phyloP scores from a whole-genome alignment of 2,888 invertebrate species.

The Harpalus rubripes region DNA sequence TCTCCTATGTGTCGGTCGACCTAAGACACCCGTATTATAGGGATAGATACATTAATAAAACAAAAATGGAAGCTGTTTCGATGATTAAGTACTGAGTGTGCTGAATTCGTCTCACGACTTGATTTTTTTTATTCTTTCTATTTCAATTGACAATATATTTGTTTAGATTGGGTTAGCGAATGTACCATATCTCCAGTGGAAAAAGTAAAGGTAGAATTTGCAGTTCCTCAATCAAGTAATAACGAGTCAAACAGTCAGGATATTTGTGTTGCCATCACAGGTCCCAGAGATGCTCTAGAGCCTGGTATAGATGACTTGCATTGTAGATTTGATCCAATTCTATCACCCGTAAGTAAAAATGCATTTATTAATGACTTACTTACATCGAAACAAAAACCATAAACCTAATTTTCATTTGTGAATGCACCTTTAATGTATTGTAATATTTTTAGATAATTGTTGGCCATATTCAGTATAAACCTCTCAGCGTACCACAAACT shows the following conservation, averaged over 20 bases:
- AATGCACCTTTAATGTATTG: too few relatives aligned
- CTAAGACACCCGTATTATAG: too few relatives aligned
- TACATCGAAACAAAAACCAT: too few relatives aligned
- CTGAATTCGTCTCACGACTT: too few relatives aligned
- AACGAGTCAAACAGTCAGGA: slow-evolving; percentile 4
- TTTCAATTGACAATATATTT: slow-evolving; percentile 17
- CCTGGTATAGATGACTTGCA: slow-evolving; percentile 22
- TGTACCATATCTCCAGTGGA: slow-evolving; percentile 38
- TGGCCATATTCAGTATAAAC: slow-evolving; percentile 12
- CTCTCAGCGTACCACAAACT: slow-evolving; percentile 4
- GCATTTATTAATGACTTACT: too few relatives aligned
- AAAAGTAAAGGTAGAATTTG: slow-evolving; percentile 46
- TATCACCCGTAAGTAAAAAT: slow-evolving; percentile 19
- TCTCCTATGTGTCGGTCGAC: too few relatives aligned
- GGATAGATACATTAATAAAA: too few relatives aligned
- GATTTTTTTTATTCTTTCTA: too few relatives aligned
- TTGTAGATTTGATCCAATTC: slow-evolving; percentile 2
- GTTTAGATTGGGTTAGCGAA: slow-evolving; percentile 61
- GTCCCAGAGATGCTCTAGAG: slow-evolving; percentile 27
- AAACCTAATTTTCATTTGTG: too few relatives aligned
- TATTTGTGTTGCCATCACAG: slow-evolving; percentile 55
- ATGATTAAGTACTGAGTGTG: too few relatives aligned
- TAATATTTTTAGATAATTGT: slow-evolving; percentile 17
- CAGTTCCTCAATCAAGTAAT: slow-evolving; percentile 37
- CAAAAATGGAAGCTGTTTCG: too few relatives aligned